Percentiles rank a stretch among this genome's conserved stretches.
Conservation (phyloP, 2,797 vertebrate species). For the Tolypeutes matacus region DNA sequence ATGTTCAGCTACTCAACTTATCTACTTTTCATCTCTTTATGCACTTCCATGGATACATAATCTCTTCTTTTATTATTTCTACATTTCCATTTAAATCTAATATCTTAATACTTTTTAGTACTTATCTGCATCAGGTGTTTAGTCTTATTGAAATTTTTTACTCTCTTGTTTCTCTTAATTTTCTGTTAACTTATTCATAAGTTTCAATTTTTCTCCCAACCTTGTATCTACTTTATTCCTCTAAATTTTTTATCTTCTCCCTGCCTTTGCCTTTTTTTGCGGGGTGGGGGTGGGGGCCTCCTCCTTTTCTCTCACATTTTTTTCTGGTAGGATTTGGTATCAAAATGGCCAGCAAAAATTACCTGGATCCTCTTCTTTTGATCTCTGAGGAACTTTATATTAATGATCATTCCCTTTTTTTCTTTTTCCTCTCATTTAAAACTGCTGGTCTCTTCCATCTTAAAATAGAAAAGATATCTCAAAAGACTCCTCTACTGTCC, state of each 20-base stretch:
- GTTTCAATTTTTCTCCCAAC: conserved; percentile 10
- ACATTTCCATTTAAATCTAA: background rate
- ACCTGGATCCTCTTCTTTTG: background rate
- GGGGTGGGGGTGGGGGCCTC: no score
- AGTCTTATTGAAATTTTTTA: background rate
- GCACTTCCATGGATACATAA: background rate
- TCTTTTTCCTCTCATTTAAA: background rate
- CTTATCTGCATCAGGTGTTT: background rate
- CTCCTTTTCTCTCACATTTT: background rate
- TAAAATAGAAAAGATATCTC: background rate
- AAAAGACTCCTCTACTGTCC: background rate
- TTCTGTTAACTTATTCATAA: background rate
- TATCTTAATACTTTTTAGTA: background rate
- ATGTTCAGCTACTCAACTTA: background rate
- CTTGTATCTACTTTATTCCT: background rate
- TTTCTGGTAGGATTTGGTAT: background rate
- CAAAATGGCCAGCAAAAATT: background rate
- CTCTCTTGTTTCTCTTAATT: background rate
- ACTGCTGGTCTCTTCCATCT: background rate
- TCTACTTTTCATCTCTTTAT: background rate
- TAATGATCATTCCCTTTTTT: background rate
- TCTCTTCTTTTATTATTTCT: background rate
- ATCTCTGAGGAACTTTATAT: conserved; percentile 7
- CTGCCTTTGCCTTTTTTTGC: background rate
- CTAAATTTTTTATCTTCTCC: background rate